Percentiles rank a stretch among this genome's conserved stretches.
phyloP scores from a whole-genome alignment of 2,113 vertebrate species.

The Sander vitreus region DNA sequence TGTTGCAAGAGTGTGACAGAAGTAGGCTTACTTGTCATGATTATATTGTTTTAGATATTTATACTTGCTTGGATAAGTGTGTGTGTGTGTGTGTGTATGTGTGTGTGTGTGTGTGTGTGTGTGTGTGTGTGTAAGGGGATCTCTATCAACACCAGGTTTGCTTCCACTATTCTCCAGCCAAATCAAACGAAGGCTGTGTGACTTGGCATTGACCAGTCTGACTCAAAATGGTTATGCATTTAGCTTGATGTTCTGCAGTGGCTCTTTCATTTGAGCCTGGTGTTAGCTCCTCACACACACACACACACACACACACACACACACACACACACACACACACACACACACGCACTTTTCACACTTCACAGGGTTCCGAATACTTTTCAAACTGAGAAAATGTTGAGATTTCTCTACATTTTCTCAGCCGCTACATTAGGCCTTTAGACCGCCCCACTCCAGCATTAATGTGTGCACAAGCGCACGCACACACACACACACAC shows the following conservation, averaged over 20 bases:
- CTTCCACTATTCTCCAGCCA: constrained; percentile 73
- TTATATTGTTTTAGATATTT: constrained; percentile 30
- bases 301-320: constrained; percentile 8
- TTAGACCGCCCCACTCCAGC: not conserved
- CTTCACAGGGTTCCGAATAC: not conserved
- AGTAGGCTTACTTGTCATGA: constrained; percentile 9
- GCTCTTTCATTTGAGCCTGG: constrained; percentile 25
- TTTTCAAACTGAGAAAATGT: not conserved
- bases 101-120: constrained; percentile 32
- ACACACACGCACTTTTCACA: constrained; percentile 28
- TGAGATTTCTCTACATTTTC: not conserved
- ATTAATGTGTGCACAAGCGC: too few relatives aligned
- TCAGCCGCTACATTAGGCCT: constrained; percentile 4
- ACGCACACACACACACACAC: not conserved
- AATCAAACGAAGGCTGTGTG: constrained; percentile 74
- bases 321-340: constrained; percentile 24
- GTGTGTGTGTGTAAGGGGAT: constrained; percentile 43
- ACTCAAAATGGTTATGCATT: constrained; percentile 52
- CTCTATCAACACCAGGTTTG: constrained; percentile 59
- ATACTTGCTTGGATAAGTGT: constrained; percentile 22
- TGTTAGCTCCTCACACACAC: not conserved
- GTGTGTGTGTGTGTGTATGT: constrained; percentile 21
- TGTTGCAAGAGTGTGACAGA: constrained; percentile 9
- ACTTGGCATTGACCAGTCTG: constrained; percentile 64
- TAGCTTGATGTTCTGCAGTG: constrained; percentile 39